A percentile compares a stretch with the other conserved stretches of the same genome.
These are phyloP conservation scores for Craseonycteris thonglongyai DNA, from an alignment of 2,113 vertebrate species.

Conservation along the genomic window DNA sequence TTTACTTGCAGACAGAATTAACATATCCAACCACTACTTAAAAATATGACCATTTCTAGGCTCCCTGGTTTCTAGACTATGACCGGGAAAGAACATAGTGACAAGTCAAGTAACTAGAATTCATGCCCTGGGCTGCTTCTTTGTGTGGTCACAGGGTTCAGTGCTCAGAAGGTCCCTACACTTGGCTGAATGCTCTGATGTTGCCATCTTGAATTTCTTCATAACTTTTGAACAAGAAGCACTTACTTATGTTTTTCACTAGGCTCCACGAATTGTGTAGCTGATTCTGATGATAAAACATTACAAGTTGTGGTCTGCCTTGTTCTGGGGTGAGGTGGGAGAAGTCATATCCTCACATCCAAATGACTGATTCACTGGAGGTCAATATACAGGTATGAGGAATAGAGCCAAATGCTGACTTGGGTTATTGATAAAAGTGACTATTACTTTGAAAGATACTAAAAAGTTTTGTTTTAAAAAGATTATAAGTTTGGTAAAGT, in stretches of 20 bases:
- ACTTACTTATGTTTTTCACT: background rate
- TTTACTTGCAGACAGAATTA: background rate
- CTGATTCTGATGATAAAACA: background rate
- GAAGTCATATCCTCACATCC: background rate
- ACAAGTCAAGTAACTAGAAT: background rate
- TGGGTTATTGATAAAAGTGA: background rate
- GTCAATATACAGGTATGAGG: background rate
- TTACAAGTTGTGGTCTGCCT: background rate
- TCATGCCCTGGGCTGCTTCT: background rate
- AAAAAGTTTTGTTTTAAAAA: background rate
- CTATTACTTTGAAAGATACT: background rate
- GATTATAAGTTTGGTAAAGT: background rate
- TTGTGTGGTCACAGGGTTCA: background rate
- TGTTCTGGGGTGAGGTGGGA: background rate
- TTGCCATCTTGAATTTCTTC: background rate
- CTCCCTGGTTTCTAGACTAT: background rate
- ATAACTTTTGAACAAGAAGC: background rate
- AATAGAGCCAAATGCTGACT: background rate
- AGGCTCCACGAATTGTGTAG: background rate
- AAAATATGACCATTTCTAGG: background rate
- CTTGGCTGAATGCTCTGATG: background rate
- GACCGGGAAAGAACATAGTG: background rate
- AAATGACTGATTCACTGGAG: background rate
- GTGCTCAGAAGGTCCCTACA: background rate
- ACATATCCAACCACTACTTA: background rate